Evolutionary conservation across 2,113 vertebrate species (phyloP).

Genomic region (Charina bottae): DNA sequence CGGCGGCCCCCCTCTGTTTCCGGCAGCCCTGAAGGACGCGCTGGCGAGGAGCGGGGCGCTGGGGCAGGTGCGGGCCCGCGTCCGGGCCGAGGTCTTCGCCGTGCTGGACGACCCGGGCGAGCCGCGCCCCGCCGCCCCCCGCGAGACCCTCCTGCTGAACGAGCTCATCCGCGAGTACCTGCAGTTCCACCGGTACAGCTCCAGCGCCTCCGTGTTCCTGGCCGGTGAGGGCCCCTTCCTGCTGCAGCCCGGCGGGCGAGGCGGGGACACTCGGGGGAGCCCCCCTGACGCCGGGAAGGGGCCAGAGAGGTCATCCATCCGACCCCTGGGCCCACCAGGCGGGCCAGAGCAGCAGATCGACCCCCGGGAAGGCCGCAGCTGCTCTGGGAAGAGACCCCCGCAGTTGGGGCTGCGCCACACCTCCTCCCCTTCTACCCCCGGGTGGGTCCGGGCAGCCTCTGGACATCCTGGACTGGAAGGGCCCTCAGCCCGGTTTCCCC

Average conservation of each 20-base stretch:
- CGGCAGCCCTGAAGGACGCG: slow-evolving; percentile 83
- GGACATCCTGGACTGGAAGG: too few species aligned
- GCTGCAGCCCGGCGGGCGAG: too few species aligned
- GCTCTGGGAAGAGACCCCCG: background rate
- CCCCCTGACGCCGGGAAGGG: background rate
- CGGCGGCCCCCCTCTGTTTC: background rate
- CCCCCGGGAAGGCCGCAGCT: too few species aligned
- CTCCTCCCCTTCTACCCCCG: too few species aligned
- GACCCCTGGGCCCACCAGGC: background rate
- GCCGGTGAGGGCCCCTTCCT: slow-evolving; percentile 76
- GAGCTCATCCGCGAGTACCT: slow-evolving; percentile 95
- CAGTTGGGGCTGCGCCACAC: too few species aligned
- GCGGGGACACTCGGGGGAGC: too few species aligned
- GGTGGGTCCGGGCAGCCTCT: background rate
- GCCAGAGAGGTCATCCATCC: background rate
- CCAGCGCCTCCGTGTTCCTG: slow-evolving; percentile 85
- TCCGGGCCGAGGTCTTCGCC: slow-evolving; percentile 92
- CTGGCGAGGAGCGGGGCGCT: slow-evolving; percentile 89
- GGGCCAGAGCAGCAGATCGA: background rate
- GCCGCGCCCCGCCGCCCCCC: slow-evolving; percentile 80
- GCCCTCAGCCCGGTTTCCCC: too few species aligned
- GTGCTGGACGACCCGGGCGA: slow-evolving; percentile 85
- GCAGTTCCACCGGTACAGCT: slow-evolving; percentile 91
- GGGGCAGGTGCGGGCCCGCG: slow-evolving; percentile 85
- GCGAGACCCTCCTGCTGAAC: slow-evolving; percentile 92